Percentiles rank a stretch among this genome's conserved stretches.
Conservation (phyloP, 92 coral and sea anemone genomes). For the Metridium senile region DNA sequence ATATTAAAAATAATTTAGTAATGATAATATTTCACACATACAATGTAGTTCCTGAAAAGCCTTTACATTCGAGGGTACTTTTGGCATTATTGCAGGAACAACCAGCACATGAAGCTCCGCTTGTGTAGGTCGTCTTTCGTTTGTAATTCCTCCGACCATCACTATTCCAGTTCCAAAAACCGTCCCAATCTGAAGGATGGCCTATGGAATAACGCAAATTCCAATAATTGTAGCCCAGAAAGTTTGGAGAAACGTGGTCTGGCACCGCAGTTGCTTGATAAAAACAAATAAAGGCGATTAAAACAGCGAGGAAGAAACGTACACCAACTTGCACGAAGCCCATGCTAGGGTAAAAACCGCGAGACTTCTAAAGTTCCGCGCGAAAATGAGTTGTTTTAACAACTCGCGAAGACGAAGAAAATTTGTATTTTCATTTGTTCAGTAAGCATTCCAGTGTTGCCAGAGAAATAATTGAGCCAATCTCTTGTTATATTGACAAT, state of each 20-base stretch:
- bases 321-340: background rate
- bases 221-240: conserved; percentile 78
- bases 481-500: conserved; percentile 18
- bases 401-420: background rate
- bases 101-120: conserved; percentile 29
- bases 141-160: conserved; percentile 55
- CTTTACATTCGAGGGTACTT: conserved; percentile 56
- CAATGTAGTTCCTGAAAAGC: conserved; percentile 20
- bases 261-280: conserved; percentile 40
- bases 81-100: conserved; percentile 51
- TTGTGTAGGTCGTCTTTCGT: conserved; percentile 14
- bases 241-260: conserved; percentile 23
- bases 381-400: background rate
- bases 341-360: background rate
- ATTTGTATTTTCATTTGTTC: background rate
- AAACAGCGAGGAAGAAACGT: conserved; percentile 12
- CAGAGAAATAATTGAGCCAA: conserved; percentile 19
- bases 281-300: background rate
- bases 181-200: conserved; percentile 75
- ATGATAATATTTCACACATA: conserved; percentile 22
- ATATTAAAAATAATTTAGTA: too few species aligned
- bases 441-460: conserved; percentile 35
- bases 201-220: conserved; percentile 64
- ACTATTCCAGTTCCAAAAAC: conserved; percentile 70
- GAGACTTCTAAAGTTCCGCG: too few species aligned